These are phyloP conservation scores for Cydia amplana DNA, from an alignment of 1,140 invertebrate genomes.

Conservation along the genomic window DNA sequence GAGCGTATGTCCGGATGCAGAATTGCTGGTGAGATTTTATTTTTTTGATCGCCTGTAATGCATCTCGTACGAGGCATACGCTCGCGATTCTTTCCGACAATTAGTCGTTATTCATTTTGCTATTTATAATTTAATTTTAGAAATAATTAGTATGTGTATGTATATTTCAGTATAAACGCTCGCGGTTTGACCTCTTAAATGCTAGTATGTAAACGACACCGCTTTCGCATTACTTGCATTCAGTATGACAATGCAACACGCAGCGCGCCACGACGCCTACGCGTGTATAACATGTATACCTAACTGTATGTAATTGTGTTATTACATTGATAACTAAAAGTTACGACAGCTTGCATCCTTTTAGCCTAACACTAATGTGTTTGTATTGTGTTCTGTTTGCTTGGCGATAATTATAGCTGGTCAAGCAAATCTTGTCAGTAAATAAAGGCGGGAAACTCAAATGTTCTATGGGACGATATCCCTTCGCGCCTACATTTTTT, in stretches of 20 bases:
- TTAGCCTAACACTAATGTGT: background rate
- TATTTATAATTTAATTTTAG: background rate
- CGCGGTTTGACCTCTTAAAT: background rate
- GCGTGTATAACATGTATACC: background rate
- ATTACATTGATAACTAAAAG: constrained; percentile 3
- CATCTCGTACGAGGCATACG: background rate
- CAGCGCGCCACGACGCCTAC: background rate
- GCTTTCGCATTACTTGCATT: background rate
- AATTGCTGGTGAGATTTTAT: background rate
- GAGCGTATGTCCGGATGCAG: background rate
- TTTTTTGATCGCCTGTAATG: background rate
- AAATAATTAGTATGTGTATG: background rate
- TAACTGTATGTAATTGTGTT: background rate
- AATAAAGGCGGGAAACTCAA: too few relatives aligned
- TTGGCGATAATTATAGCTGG: constrained; percentile 13
- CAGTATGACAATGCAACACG: background rate
- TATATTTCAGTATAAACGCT: background rate
- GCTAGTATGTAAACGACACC: background rate
- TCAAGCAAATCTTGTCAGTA: too few relatives aligned
- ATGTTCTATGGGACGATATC: too few relatives aligned
- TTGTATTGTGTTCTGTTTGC: background rate
- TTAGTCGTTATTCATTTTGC: background rate
- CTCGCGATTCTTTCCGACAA: background rate
- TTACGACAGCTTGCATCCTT: constrained; percentile 1
- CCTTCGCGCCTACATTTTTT: too few relatives aligned